Evolutionary conservation across 2,113 vertebrate species (phyloP).

Genomic region (Malurus alboscapulatus): DNA sequence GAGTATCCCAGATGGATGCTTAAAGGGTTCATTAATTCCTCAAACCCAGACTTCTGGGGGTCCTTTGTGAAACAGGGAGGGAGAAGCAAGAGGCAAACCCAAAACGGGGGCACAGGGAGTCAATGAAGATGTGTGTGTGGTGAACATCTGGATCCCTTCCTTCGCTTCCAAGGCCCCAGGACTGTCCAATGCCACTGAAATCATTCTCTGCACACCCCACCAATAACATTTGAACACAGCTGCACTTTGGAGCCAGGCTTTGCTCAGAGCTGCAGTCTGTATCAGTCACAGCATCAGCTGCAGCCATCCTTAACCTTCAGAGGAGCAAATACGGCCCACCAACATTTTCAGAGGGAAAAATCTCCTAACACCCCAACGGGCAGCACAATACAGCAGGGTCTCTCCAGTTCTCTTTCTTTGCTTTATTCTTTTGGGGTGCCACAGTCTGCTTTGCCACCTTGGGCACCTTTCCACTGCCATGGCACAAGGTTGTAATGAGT

Average conservation of each 20-base stretch:
- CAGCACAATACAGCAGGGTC: neutral
- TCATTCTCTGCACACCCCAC: neutral
- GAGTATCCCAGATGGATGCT: neutral
- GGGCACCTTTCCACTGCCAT: neutral
- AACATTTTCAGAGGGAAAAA: neutral
- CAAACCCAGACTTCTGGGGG: neutral
- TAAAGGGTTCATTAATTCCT: conserved; percentile 7
- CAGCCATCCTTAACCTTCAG: neutral
- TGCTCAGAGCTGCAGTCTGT: neutral
- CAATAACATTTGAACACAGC: neutral
- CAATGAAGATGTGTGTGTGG: neutral
- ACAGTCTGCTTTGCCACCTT: neutral
- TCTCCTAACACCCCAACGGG: neutral
- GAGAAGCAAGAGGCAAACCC: neutral
- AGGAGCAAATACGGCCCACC: neutral
- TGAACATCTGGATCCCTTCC: neutral
- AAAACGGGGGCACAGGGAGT: neutral
- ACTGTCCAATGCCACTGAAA: neutral
- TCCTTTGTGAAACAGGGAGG: neutral
- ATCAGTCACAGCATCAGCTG: neutral
- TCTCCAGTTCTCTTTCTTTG: neutral
- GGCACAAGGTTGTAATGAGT: neutral
- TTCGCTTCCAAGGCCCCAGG: neutral
- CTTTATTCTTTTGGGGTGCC: neutral
- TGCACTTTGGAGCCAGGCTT: neutral